Evolutionary conservation across 2,113 vertebrate species (phyloP).

Genomic region (Falco punctatus): DNA sequence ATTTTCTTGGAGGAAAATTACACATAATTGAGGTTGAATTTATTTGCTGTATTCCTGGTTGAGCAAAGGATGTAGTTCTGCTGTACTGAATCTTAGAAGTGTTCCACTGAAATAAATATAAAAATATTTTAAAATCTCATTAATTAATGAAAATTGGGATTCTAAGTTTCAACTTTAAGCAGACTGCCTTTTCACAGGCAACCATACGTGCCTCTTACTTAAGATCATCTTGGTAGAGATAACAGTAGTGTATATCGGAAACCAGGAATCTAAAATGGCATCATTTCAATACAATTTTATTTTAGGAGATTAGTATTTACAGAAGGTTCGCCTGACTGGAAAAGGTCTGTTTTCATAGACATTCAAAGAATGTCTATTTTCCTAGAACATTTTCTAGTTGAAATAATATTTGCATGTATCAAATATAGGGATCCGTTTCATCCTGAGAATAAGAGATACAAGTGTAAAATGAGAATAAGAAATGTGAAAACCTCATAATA

Average conservation of each 20-base stretch:
- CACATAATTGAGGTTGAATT: background rate
- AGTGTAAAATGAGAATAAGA: background rate
- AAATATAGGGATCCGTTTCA: background rate
- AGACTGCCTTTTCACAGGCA: background rate
- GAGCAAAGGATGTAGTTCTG: background rate
- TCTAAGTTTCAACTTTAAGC: background rate
- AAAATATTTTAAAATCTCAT: background rate
- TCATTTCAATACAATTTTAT: background rate
- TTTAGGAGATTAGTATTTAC: background rate
- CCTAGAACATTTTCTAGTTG: background rate
- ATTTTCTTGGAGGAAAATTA: constrained; percentile 9
- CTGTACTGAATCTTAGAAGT: background rate
- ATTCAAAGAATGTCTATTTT: background rate
- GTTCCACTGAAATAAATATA: background rate
- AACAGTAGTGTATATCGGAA: background rate
- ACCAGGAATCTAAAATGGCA: background rate
- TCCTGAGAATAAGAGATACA: background rate
- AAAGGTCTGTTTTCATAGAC: background rate
- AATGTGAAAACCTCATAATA: background rate
- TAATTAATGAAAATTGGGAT: background rate
- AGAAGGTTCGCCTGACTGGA: background rate
- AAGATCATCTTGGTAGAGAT: background rate
- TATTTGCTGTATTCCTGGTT: background rate
- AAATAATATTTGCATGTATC: background rate
- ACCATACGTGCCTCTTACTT: background rate